A percentile compares a stretch with the other conserved stretches of the same genome.
Evolutionary conservation across 2,797 vertebrate species (phyloP).

Genomic region (Antrozous pallidus): DNA sequence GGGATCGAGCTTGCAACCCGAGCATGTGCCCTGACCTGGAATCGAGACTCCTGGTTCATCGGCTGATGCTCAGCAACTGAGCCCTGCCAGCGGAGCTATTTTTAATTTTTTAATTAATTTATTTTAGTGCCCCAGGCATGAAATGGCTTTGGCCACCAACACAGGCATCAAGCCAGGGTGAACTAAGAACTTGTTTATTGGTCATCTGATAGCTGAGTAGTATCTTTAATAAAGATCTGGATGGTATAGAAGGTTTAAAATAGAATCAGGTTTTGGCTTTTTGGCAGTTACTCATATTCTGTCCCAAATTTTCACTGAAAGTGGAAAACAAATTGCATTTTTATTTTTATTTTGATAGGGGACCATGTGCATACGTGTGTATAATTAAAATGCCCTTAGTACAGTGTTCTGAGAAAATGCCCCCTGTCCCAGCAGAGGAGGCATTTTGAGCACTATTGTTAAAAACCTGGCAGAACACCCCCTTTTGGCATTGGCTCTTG

Average conservation of each 20-base stretch:
- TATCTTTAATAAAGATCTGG: neutral
- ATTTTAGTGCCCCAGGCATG: neutral
- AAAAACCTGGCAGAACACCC: neutral
- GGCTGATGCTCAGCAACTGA: neutral
- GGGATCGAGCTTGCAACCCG: neutral
- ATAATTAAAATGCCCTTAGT: neutral
- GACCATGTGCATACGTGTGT: neutral
- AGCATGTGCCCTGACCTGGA: neutral
- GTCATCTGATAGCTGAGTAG: neutral
- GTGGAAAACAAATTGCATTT: conserved; percentile 15
- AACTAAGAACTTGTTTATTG: neutral
- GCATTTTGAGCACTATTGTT: neutral
- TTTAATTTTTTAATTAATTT: neutral
- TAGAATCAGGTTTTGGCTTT: conserved; percentile 46
- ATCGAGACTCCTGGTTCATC: neutral
- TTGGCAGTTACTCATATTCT: neutral
- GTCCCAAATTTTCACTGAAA: neutral
- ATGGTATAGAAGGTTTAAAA: neutral
- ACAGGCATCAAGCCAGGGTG: neutral
- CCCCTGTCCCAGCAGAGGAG: neutral
- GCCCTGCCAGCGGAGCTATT: neutral
- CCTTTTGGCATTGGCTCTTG: conserved; percentile 5
- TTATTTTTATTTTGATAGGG: conserved; percentile 42
- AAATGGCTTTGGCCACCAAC: neutral
- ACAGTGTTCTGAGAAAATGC: neutral